Conservation (phyloP, 2,888 invertebrate genomes). For the Orthonevra nobilis region DNA sequence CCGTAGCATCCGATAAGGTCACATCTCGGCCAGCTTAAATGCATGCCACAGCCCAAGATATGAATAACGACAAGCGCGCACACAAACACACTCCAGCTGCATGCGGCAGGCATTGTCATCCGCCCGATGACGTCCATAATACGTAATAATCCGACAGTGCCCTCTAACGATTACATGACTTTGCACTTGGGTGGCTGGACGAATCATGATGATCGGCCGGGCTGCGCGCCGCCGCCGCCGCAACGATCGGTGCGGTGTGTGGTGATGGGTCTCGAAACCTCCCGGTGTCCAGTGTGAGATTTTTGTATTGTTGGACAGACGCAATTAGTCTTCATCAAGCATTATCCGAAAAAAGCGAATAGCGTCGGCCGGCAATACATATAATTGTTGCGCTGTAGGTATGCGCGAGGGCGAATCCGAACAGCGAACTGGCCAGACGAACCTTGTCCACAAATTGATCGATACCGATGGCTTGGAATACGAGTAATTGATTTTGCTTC, state of each 20-base stretch:
- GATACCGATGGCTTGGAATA: constrained; percentile 64
- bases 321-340: constrained; percentile 70
- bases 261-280: constrained; percentile 25
- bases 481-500: constrained; percentile 61
- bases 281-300: constrained; percentile 67
- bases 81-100: constrained; percentile 65
- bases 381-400: constrained; percentile 27
- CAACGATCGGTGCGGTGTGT: too few relatives aligned
- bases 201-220: constrained; percentile 60
- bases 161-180: constrained; percentile 70
- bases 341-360: constrained; percentile 64
- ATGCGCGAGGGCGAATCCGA: constrained; percentile 32
- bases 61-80: too few relatives aligned
- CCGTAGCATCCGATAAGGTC: constrained; percentile 64
- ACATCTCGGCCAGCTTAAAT: constrained; percentile 53
- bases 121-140: constrained; percentile 69
- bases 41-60: constrained; percentile 51
- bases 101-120: constrained; percentile 69
- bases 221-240: too few relatives aligned
- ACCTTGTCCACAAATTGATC: constrained; percentile 64
- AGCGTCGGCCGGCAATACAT: constrained; percentile 61
- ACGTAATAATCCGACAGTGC: constrained; percentile 70
- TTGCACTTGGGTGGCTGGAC: constrained; percentile 70
- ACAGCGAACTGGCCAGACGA: background rate
- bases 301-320: constrained; percentile 66